phyloP scores from a whole-genome alignment of 2,888 invertebrate genomes.

The Entomobrya multifasciata region DNA sequence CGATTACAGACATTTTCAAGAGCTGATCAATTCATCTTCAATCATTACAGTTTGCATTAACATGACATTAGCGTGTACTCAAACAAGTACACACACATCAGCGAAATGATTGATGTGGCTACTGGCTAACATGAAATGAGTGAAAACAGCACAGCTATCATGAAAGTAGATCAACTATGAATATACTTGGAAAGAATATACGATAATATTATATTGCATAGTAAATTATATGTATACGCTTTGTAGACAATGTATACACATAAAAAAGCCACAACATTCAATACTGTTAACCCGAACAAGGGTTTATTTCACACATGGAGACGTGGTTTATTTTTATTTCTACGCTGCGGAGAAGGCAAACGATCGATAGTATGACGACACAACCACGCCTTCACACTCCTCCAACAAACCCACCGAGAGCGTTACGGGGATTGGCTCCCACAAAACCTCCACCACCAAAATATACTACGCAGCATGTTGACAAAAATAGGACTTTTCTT shows the following conservation, averaged over 20 bases:
- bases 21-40: no score
- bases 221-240: no score
- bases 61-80: no score
- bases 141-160: background rate
- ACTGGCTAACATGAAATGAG: no score
- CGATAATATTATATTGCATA: background rate
- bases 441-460: background rate
- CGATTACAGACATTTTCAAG: no score
- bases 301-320: slow-evolving; percentile 26
- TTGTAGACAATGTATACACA: no score
- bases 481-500: background rate
- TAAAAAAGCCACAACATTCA: no score
- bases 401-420: slow-evolving; percentile 41
- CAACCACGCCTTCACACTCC: slow-evolving; percentile 65
- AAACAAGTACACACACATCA: no score
- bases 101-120: no score
- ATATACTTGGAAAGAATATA: background rate
- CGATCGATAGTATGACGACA: slow-evolving; percentile 54
- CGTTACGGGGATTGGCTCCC: slow-evolving; percentile 17
- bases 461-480: background rate
- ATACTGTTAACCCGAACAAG: background rate
- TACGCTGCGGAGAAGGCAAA: slow-evolving; percentile 17
- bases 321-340: background rate
- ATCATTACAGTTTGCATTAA: no score
- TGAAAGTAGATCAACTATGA: background rate